A percentile compares a stretch with the other conserved stretches of the same genome.
Conservation (phyloP, 2,888 invertebrate species). For the Cataglyphis rosenhaueri region DNA sequence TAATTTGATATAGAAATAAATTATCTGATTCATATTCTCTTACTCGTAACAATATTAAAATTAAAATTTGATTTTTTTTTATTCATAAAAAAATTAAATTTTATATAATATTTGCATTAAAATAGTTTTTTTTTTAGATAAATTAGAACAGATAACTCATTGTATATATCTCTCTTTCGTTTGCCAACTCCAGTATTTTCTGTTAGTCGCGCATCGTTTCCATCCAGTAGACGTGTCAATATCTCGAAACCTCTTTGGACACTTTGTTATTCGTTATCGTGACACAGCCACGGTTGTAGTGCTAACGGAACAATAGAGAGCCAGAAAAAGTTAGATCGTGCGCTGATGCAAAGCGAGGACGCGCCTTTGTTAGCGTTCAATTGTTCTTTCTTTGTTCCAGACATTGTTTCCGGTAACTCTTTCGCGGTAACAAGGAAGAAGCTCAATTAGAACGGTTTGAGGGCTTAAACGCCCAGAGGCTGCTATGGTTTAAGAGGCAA, state of each 20-base stretch:
- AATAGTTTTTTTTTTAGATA: neutral
- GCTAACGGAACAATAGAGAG: constrained; percentile 60
- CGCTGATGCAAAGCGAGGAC: constrained; percentile 51
- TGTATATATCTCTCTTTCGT: neutral
- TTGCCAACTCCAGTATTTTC: neutral
- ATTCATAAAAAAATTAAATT: neutral
- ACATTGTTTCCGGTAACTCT: constrained; percentile 83
- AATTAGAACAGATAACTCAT: neutral
- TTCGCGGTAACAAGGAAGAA: constrained; percentile 84
- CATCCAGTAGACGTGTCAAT: constrained; percentile 66
- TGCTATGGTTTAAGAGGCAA: constrained; percentile 79
- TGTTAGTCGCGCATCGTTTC: constrained; percentile 1
- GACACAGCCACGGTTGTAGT: constrained; percentile 24
- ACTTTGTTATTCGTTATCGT: constrained; percentile 77
- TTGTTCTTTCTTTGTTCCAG: constrained; percentile 79
- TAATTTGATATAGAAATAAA: neutral
- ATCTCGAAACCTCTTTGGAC: constrained; percentile 66
- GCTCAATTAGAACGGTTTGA: constrained; percentile 85
- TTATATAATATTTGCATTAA: neutral
- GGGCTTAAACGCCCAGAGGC: constrained; percentile 85
- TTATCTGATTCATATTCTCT: neutral
- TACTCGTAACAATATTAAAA: neutral
- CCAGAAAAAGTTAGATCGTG: constrained; percentile 23
- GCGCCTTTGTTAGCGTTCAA: constrained; percentile 79
- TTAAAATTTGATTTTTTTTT: neutral